Conservation (phyloP, 2,797 vertebrate species). For the Lerista edwardsae region DNA sequence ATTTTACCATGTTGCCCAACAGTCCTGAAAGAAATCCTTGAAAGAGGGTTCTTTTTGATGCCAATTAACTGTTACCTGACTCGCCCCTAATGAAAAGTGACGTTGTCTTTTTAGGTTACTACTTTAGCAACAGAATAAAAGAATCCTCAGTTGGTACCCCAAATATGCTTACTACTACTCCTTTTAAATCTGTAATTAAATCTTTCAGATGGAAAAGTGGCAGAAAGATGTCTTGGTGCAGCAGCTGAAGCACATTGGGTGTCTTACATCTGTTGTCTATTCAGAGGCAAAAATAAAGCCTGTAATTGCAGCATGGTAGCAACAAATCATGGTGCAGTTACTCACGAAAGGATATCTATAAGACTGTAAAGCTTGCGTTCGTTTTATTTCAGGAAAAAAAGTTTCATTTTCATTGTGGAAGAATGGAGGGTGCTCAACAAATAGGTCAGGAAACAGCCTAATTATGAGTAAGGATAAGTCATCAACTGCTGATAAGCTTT, state of each 20-base stretch:
- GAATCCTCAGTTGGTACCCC: accelerated
- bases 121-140: not conserved
- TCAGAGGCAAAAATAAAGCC: conserved; percentile 35
- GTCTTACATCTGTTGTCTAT: conserved; percentile 3
- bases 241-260: not conserved
- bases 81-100: not conserved
- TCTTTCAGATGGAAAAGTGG: not conserved
- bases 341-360: conserved; percentile 12
- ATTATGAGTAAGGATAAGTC: conserved; percentile 47
- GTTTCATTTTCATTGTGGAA: not conserved
- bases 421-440: not conserved
- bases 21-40: too few species aligned
- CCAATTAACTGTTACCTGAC: not conserved
- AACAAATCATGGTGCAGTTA: not conserved
- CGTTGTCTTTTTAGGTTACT: not conserved
- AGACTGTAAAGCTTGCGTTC: not conserved
- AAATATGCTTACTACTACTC: not conserved
- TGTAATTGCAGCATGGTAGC: not conserved
- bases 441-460: conserved; percentile 41
- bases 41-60: not conserved
- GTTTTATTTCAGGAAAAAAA: not conserved
- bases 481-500: conserved; percentile 38
- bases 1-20: too few species aligned
- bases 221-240: not conserved
- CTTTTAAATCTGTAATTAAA: not conserved